Percentiles rank a stretch among this genome's conserved stretches.
These are phyloP conservation scores for Triplophysa rosa DNA, from an alignment of 2,113 vertebrate genomes.

Conservation along the genomic window DNA sequence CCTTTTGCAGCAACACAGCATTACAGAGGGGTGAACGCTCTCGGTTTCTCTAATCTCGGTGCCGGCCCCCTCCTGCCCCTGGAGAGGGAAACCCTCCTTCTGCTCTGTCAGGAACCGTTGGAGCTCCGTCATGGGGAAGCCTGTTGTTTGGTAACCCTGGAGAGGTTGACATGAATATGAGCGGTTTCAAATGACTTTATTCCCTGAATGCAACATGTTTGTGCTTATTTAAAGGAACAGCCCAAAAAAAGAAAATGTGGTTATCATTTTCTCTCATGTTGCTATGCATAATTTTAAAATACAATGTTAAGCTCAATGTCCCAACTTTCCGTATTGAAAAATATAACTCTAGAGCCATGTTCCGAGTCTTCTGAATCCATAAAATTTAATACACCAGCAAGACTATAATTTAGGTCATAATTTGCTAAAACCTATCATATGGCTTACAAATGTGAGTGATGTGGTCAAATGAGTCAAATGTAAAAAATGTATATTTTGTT, in stretches of 20 bases:
- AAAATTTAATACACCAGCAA: too few relatives aligned
- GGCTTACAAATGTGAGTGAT: too few relatives aligned
- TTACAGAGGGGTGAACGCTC: neutral
- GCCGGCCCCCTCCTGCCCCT: conserved; percentile 56
- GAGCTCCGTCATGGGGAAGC: conserved; percentile 88
- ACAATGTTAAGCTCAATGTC: too few relatives aligned
- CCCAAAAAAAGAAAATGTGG: neutral
- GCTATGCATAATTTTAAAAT: too few relatives aligned
- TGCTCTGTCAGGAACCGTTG: conserved; percentile 83
- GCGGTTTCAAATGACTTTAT: neutral
- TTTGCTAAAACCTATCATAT: too few relatives aligned
- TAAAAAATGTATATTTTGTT: too few relatives aligned
- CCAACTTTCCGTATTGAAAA: too few relatives aligned
- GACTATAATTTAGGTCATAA: too few relatives aligned
- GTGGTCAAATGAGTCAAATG: too few relatives aligned
- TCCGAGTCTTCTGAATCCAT: too few relatives aligned
- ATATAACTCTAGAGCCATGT: too few relatives aligned
- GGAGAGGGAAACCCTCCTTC: conserved; percentile 52
- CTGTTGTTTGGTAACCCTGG: conserved; percentile 87
- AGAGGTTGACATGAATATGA: neutral
- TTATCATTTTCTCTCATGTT: too few relatives aligned
- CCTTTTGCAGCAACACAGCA: conserved; percentile 81
- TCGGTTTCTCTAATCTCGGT: conserved; percentile 36
- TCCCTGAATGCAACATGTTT: neutral
- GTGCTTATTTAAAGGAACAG: neutral